These are phyloP conservation scores for Macropus fuliginosus DNA, from an alignment of 2,797 vertebrate genomes.

Conservation along the genomic window DNA sequence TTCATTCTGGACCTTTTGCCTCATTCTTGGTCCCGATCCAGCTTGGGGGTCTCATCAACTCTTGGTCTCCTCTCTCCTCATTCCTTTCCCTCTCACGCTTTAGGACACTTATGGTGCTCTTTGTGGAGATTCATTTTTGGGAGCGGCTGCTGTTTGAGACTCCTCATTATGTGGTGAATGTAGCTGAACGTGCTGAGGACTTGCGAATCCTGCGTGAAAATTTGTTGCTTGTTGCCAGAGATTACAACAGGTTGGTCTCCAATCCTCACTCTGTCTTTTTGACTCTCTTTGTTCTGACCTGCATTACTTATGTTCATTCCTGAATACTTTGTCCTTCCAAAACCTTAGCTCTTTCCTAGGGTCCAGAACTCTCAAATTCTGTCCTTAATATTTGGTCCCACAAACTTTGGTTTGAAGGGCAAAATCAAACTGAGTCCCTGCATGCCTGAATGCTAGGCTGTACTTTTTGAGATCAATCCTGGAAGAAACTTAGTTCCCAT, in stretches of 20 bases:
- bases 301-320: not conserved
- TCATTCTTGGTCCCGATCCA: not conserved
- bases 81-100: not conserved
- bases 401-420: not conserved
- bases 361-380: not conserved
- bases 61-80: not conserved
- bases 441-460: not conserved
- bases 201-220: slow-evolving; percentile 87
- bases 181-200: slow-evolving; percentile 88
- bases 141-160: slow-evolving; percentile 89
- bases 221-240: slow-evolving; percentile 87
- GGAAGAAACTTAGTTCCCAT: not conserved
- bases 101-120: slow-evolving; percentile 88
- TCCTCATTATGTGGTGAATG: slow-evolving; percentile 86
- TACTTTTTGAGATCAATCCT: not conserved
- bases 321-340: not conserved
- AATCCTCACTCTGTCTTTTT: fast-evolving
- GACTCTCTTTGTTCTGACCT: not conserved
- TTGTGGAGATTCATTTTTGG: slow-evolving; percentile 92
- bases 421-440: not conserved
- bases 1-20: fast-evolving
- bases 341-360: not conserved
- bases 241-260: slow-evolving; percentile 90
- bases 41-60: not conserved
- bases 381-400: not conserved